Evolutionary conservation across 2,797 vertebrate species (phyloP), one percentile per base, ranked within the genome.

Genomic region (Bradypodion ventrale): DNA sequence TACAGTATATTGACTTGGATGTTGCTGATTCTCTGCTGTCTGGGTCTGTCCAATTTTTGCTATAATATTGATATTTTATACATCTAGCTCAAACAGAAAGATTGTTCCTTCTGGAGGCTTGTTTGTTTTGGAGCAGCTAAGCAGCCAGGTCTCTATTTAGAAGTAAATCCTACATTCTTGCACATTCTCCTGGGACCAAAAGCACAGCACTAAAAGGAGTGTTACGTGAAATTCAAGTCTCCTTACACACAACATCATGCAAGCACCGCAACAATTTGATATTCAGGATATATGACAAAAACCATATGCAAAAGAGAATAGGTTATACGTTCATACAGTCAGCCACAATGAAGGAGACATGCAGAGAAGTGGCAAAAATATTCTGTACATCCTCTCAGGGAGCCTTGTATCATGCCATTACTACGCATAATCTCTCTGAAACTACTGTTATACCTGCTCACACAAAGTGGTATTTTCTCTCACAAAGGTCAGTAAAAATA

Each of bases 81-180:
- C 80, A 87, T 86, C 72, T 1, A 87, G 82, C 82, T 79, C 37
- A 85, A 89, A 78, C 85, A 90, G 90, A 83, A 60, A 0, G 88
- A 1, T 3, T 76, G 78, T 2, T 83, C 60, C 83, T 78, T 82
- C 63, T 69, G 87, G 89, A 85, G 75, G 88, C 69, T 56, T 85
- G 8, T 63, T 78, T 42, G 29, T 70, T 59, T 37, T n/a, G 60
- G 63, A 83, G 85, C 85, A 88, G 83, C 90, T 88, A 85, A 85
- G 85, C 69, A 92, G 87, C 80, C 86, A 82, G 62, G 82, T 56
- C 9, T 65, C 59, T 82, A 60, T n/a, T 0, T 42, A 79, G 68
- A 27, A 32, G 1, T 5, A 19, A 63, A n/a, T 44, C 7, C 84
- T 68, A 3, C 0, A 56, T 63, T 84, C 0, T 0, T 0, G 75